A percentile compares a stretch with the other conserved stretches of the same genome.
These are phyloP conservation scores for Drosophila setifemur DNA, from an alignment of 1,140 invertebrate species.

Conservation along the genomic window DNA sequence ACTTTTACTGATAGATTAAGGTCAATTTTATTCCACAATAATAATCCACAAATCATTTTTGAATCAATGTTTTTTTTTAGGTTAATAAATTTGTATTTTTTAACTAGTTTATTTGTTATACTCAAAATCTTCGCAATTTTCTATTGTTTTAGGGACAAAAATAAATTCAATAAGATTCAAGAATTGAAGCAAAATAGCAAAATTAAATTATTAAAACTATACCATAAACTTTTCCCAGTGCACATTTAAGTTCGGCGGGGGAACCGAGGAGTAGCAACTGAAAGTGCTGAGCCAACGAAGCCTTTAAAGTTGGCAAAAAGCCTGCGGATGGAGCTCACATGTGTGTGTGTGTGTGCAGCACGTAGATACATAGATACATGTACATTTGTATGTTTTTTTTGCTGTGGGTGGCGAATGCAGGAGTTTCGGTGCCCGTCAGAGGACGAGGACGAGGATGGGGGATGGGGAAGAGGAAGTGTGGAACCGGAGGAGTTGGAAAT, in stretches of 20 bases:
- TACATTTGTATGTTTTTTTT: too few relatives aligned
- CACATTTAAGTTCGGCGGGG: slow-evolving; percentile 6
- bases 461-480: slow-evolving; percentile 2
- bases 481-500: background rate
- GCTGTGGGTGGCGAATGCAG: slow-evolving; percentile 34
- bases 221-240: background rate
- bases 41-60: too few relatives aligned
- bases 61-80: too few relatives aligned
- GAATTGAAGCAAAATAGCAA: too few relatives aligned
- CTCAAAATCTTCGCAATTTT: too few relatives aligned
- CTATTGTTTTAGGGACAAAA: too few relatives aligned
- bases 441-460: background rate
- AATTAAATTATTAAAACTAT: background rate
- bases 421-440: background rate
- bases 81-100: too few relatives aligned
- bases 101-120: too few relatives aligned
- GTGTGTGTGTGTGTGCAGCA: slow-evolving; percentile 1
- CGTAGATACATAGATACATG: too few relatives aligned
- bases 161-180: too few relatives aligned
- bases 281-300: slow-evolving; percentile 64
- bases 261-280: background rate
- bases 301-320: slow-evolving; percentile 72
- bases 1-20: too few relatives aligned
- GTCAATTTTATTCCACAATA: too few relatives aligned
- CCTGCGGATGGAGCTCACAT: slow-evolving; percentile 40